phyloP scores from a whole-genome alignment of 1,140 invertebrate species.

The Neoseiulus cucumeris region DNA sequence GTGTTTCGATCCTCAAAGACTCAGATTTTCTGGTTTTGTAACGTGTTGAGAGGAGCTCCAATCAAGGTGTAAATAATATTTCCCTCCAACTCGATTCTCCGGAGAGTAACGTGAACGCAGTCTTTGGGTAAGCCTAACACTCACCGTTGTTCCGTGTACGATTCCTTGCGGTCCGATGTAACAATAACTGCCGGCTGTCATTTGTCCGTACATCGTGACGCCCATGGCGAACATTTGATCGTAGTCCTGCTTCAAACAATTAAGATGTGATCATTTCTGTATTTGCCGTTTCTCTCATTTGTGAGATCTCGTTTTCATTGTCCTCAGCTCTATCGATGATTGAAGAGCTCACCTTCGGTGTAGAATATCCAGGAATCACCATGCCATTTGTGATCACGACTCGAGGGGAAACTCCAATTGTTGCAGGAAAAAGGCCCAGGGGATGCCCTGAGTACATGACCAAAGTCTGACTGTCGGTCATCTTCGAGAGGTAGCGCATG shows the following conservation, averaged over 20 bases:
- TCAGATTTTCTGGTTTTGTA: no score
- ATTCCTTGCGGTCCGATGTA: conserved; percentile 52
- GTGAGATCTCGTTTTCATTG: neutral
- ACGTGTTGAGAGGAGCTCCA: no score
- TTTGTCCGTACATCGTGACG: conserved; percentile 39
- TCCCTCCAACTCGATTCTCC: no score
- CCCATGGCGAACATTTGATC: conserved; percentile 41
- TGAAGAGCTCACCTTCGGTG: conserved; percentile 21
- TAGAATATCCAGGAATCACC: conserved; percentile 46
- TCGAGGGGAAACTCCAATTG: conserved; percentile 30
- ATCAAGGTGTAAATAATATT: no score
- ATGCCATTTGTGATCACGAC: conserved; percentile 48
- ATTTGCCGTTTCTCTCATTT: neutral
- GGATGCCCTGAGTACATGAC: conserved; percentile 47
- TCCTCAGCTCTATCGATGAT: conserved; percentile 30
- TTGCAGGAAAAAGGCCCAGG: conserved; percentile 40
- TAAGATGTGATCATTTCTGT: neutral
- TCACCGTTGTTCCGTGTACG: conserved; percentile 45
- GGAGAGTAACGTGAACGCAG: no score
- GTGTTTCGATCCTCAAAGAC: no score
- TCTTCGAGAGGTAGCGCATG: conserved; percentile 39
- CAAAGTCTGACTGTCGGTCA: conserved; percentile 41
- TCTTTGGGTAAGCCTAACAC: no score
- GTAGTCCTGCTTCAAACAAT: conserved; percentile 23
- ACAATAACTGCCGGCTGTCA: conserved; percentile 43